Evolutionary conservation across 1,140 invertebrate genomes (phyloP).

Genomic region (Geopemphigus sp.): DNA sequence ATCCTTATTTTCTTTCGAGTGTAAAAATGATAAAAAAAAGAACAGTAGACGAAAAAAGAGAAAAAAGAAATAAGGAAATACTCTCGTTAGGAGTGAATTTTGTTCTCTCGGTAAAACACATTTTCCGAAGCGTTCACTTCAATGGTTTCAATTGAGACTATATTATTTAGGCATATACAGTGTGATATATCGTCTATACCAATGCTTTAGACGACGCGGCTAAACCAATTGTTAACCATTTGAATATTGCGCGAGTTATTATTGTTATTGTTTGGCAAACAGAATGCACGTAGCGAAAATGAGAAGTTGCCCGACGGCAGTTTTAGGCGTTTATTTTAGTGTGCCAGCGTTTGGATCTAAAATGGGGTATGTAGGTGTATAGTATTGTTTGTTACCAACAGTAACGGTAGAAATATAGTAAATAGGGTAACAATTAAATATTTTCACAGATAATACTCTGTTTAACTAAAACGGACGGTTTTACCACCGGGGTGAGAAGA

Average conservation of each 20-base stretch:
- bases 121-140: neutral
- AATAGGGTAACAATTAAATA: neutral
- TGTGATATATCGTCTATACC: neutral
- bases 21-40: neutral
- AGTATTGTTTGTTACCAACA: neutral
- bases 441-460: neutral
- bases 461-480: neutral
- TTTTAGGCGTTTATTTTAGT: neutral
- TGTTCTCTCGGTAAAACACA: neutral
- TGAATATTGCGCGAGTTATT: neutral
- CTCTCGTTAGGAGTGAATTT: neutral
- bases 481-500: too few relatives aligned
- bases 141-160: neutral
- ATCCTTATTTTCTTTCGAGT: neutral
- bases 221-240: conserved; percentile 11
- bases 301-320: neutral
- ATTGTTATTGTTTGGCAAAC: conserved; percentile 11
- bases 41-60: neutral
- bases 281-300: neutral
- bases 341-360: neutral
- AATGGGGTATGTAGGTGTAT: neutral
- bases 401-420: neutral
- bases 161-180: too few relatives aligned
- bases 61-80: neutral
- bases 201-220: neutral